Conservation (phyloP, 2,888 invertebrate genomes). For the Barypeithes pellucidus region DNA sequence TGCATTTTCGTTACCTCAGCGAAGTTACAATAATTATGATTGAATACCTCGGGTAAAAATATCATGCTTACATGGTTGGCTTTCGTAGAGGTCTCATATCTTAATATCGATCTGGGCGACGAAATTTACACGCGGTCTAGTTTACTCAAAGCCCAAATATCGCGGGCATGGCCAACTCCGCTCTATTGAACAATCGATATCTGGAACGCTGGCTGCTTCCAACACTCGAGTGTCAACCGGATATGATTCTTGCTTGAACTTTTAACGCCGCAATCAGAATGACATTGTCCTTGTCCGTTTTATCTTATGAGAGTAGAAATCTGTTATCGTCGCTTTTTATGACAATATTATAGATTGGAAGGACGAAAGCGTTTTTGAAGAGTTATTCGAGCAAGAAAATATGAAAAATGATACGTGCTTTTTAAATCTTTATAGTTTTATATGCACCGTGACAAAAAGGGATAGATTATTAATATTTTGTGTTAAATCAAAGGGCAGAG, state of each 20-base stretch:
- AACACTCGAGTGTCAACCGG: constrained; percentile 22
- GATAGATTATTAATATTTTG: no score
- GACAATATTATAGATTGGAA: constrained; percentile 24
- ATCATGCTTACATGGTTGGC: no score
- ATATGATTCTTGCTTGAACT: constrained; percentile 44
- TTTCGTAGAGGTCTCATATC: not conserved
- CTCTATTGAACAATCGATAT: constrained; percentile 36
- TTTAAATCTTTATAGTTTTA: not conserved
- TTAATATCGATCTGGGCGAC: not conserved
- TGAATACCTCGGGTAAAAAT: no score
- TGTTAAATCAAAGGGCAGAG: no score
- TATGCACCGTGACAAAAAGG: no score
- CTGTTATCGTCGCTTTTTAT: constrained; percentile 18
- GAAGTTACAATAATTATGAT: no score
- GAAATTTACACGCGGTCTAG: not conserved
- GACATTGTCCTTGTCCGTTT: constrained; percentile 48
- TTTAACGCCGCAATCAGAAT: constrained; percentile 42
- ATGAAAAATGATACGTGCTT: not conserved
- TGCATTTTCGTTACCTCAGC: no score
- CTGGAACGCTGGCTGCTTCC: constrained; percentile 36
- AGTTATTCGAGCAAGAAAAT: not conserved
- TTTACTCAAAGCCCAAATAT: constrained; percentile 16
- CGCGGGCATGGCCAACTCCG: constrained; percentile 36
- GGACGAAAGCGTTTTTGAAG: constrained; percentile 15
- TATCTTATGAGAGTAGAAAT: constrained; percentile 29